Evolutionary conservation across 2,113 vertebrate genomes (phyloP).

Genomic region (Aramus guarauna): DNA sequence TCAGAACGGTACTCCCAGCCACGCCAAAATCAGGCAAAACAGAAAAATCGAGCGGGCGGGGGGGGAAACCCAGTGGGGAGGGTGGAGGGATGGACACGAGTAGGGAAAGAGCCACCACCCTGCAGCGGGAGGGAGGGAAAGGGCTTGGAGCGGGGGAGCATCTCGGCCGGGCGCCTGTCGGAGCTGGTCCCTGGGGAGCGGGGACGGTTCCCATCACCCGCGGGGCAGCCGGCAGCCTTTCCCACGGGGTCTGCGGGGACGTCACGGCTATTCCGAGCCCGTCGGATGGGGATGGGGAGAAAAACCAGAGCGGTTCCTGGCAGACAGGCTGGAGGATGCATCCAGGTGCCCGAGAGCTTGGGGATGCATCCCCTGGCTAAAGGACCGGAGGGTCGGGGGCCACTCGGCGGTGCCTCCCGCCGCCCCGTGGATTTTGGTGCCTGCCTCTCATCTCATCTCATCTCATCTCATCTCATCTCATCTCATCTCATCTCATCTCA

Average conservation of each 20-base stretch:
- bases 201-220: background rate
- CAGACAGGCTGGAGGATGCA: background rate
- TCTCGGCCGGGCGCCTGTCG: accelerated
- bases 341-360: background rate
- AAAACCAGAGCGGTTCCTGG: accelerated
- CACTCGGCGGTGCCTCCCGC: accelerated
- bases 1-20: background rate
- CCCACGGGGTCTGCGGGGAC: background rate
- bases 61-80: too few species aligned
- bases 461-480: background rate
- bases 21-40: accelerated
- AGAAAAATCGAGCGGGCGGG: background rate
- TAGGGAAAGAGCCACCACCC: background rate
- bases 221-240: background rate
- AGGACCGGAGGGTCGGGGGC: accelerated
- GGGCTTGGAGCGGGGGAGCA: background rate
- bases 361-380: background rate
- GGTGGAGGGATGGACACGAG: background rate
- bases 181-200: background rate
- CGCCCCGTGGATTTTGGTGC: background rate
- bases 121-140: background rate
- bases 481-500: background rate
- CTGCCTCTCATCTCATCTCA: background rate
- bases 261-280: background rate
- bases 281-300: background rate